Evolutionary conservation across 2,797 vertebrate genomes (phyloP).

Genomic region (Chrosomus eos): DNA sequence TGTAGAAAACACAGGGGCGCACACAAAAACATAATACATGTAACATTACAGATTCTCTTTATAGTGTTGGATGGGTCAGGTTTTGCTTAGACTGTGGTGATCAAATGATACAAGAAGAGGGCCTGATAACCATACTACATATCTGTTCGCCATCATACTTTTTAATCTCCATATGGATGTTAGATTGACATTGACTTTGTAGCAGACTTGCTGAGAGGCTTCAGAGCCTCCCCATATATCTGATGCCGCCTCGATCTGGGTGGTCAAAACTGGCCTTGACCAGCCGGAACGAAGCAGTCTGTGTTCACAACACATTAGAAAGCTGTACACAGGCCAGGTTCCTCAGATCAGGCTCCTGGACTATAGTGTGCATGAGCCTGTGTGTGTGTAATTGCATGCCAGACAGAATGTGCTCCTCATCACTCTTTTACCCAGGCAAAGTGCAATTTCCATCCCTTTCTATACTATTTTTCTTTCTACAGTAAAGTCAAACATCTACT

Average conservation of each 20-base stretch:
- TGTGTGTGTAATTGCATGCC: constrained; percentile 47
- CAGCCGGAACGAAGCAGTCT: constrained; percentile 51
- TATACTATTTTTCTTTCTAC: background rate
- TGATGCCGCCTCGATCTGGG: constrained; percentile 39
- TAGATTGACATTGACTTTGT: constrained; percentile 12
- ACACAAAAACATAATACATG: constrained; percentile 60
- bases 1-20: background rate
- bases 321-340: constrained; percentile 34
- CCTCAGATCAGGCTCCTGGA: constrained; percentile 8
- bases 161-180: constrained; percentile 17
- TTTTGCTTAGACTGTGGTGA: background rate
- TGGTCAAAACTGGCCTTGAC: constrained; percentile 58
- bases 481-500: background rate
- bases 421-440: constrained; percentile 35
- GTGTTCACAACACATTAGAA: constrained; percentile 30
- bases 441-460: constrained; percentile 17
- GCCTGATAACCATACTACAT: background rate
- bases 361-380: background rate
- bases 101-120: background rate
- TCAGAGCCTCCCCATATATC: constrained; percentile 33
- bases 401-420: constrained; percentile 52
- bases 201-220: constrained; percentile 33
- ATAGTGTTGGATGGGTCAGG: background rate
- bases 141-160: background rate
- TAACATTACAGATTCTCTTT: constrained; percentile 52